Evolutionary conservation across 30 jellyfish, hydroid and myxozoan genomes (phyloP).

Genomic region (Catostylus mosaicus): DNA sequence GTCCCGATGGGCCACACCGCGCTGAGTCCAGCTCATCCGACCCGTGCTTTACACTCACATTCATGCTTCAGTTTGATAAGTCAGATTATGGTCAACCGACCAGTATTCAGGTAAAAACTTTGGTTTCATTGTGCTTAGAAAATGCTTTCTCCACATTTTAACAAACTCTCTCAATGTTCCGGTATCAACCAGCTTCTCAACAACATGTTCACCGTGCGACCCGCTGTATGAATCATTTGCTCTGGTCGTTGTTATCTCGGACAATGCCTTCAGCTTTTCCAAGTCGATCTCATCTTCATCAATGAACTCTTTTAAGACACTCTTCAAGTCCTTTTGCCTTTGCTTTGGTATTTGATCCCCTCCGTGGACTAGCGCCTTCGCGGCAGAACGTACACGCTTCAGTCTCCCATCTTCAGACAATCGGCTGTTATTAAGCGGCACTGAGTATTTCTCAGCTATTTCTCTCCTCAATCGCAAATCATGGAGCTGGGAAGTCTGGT

Average conservation of each 20-base stretch:
- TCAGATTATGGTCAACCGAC: constrained; percentile 90
- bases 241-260: constrained; percentile 49
- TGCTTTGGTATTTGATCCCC: constrained; percentile 66
- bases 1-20: no score
- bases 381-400: constrained; percentile 83
- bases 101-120: constrained; percentile 78
- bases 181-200: constrained; percentile 35
- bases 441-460: constrained; percentile 70
- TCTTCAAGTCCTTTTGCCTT: constrained; percentile 54
- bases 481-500: constrained; percentile 67
- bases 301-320: constrained; percentile 33
- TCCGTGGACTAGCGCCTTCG: constrained; percentile 79
- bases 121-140: constrained; percentile 82
- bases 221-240: constrained; percentile 65
- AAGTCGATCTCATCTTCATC: constrained; percentile 27
- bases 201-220: constrained; percentile 89
- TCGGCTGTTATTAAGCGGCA: constrained; percentile 75
- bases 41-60: neutral
- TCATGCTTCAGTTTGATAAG: neutral
- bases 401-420: constrained; percentile 59
- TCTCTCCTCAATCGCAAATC: constrained; percentile 80
- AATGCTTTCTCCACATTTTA: constrained; percentile 94
- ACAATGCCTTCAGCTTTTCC: constrained; percentile 34
- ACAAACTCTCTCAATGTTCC: constrained; percentile 68
- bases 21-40: no score